Conservation (phyloP, 2,888 invertebrate genomes). For the Glaucopsyche alexis region DNA sequence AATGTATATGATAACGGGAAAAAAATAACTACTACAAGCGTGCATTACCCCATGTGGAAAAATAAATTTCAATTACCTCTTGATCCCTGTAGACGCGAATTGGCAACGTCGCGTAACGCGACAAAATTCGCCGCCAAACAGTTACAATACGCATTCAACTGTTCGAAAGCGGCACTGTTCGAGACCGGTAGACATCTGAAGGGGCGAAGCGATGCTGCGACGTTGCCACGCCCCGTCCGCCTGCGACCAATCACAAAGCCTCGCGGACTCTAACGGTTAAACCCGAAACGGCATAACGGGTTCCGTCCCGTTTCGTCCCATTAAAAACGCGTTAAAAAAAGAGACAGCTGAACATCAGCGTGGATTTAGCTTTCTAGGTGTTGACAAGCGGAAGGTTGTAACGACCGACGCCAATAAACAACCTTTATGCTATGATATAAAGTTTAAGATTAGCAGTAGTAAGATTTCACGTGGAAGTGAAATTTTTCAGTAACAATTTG, state of each 20-base stretch:
- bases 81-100: conserved; percentile 55
- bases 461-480: conserved; percentile 13
- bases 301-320: conserved; percentile 44
- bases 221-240: conserved; percentile 63
- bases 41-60: conserved; percentile 36
- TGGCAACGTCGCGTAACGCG: conserved; percentile 65
- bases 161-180: conserved; percentile 71
- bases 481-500: conserved; percentile 22
- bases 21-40: background rate
- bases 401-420: conserved; percentile 15
- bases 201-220: conserved; percentile 55
- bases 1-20: background rate
- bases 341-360: conserved; percentile 43
- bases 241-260: conserved; percentile 54
- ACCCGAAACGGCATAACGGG: conserved; percentile 41
- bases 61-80: conserved; percentile 63
- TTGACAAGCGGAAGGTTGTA: conserved; percentile 32
- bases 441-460: background rate
- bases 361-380: conserved; percentile 37
- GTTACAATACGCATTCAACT: conserved; percentile 75
- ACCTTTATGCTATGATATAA: conserved; percentile 28
- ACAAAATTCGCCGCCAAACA: conserved; percentile 61
- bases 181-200: conserved; percentile 61
- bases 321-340: conserved; percentile 41
- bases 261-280: conserved; percentile 46